phyloP scores from a whole-genome alignment of 2,113 vertebrate genomes.

The Chrysochloris asiatica region DNA sequence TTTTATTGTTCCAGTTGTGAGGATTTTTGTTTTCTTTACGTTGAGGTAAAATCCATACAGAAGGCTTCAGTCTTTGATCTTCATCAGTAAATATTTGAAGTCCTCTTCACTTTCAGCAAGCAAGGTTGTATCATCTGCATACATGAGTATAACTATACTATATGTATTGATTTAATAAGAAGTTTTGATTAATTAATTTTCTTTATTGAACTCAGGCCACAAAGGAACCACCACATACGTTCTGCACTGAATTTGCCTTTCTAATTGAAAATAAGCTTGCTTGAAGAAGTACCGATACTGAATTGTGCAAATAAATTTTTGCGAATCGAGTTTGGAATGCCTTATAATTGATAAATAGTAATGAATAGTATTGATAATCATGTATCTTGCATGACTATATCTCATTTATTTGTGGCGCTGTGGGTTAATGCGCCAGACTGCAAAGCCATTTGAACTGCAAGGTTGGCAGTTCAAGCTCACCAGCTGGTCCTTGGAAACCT shows the following conservation, averaged over 20 bases:
- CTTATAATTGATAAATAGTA: conserved; percentile 26
- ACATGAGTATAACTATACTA: neutral
- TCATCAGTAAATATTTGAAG: too few relatives aligned
- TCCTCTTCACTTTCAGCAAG: too few relatives aligned
- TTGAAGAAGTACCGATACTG: conserved; percentile 26
- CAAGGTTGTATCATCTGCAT: too few relatives aligned
- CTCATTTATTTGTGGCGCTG: too few relatives aligned
- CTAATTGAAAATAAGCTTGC: conserved; percentile 13
- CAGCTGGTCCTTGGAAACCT: too few relatives aligned
- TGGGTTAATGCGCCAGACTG: too few relatives aligned
- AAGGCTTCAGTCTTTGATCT: too few relatives aligned
- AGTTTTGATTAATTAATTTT: conserved; percentile 46
- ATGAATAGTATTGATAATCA: conserved; percentile 17
- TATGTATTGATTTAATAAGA: neutral
- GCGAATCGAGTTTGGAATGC: neutral
- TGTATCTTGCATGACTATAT: neutral
- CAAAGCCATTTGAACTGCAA: too few relatives aligned
- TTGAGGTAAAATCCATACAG: too few relatives aligned
- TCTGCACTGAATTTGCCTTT: neutral
- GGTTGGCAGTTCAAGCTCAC: too few relatives aligned
- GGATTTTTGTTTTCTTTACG: too few relatives aligned
- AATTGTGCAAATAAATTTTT: neutral
- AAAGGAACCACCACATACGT: neutral
- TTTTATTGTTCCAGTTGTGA: too few relatives aligned
- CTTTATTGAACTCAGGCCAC: conserved; percentile 4